Conservation (phyloP, 2,113 vertebrate species). For the Dolichallabes microphthalmus region DNA sequence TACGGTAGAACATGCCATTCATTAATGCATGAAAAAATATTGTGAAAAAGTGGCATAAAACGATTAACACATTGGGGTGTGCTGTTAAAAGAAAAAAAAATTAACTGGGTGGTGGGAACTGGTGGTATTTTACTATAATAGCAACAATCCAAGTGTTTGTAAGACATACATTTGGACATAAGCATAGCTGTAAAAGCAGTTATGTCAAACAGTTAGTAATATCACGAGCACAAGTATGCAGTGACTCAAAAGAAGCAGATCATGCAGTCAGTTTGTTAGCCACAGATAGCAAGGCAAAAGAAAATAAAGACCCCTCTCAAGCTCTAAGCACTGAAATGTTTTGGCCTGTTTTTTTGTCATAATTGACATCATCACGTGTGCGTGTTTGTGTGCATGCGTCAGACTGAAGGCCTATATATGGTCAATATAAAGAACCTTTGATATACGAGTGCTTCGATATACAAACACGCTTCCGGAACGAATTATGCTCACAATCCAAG, state of each 20-base stretch:
- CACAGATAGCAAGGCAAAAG: constrained; percentile 30
- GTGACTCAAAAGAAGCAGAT: constrained; percentile 28
- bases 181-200: not conserved
- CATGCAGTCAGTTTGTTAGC: constrained; percentile 41
- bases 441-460: too few species aligned
- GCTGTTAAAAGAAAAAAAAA: not conserved
- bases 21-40: not conserved
- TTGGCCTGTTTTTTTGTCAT: not conserved
- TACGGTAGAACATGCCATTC: not conserved
- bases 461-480: too few species aligned
- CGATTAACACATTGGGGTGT: not conserved
- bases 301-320: constrained; percentile 23
- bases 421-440: not conserved
- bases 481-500: too few species aligned
- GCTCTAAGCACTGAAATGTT: not conserved
- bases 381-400: not conserved
- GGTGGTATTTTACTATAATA: not conserved
- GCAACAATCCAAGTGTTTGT: not conserved
- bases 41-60: not conserved
- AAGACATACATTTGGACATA: not conserved
- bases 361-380: not conserved
- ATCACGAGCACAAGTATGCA: constrained; percentile 20
- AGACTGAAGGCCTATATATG: constrained; percentile 10
- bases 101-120: not conserved
- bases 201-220: not conserved